phyloP scores from a whole-genome alignment of 2,113 vertebrate genomes.

The Condylura cristata region DNA sequence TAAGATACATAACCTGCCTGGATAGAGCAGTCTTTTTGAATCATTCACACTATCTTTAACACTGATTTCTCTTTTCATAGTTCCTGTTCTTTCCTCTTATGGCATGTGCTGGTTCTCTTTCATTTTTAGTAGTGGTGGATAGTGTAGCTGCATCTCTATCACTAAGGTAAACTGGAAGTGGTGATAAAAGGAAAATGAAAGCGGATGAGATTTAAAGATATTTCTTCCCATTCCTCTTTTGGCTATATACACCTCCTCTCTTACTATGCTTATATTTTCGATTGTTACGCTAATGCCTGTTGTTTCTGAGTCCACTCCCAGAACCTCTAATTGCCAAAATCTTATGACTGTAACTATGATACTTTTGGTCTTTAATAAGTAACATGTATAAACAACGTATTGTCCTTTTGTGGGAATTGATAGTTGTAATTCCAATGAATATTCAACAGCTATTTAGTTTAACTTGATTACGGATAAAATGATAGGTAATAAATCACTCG shows the following conservation, averaged over 20 bases:
- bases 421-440: not conserved
- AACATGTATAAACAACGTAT: not conserved
- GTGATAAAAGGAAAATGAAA: conserved; percentile 42
- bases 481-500: conserved; percentile 3
- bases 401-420: not conserved
- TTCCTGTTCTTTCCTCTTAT: conserved; percentile 1
- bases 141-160: not conserved
- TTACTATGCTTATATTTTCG: conserved; percentile 17
- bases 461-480: conserved; percentile 7
- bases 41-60: not conserved
- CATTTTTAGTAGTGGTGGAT: not conserved
- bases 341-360: not conserved
- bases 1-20: not conserved
- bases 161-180: not conserved
- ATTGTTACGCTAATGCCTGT: not conserved
- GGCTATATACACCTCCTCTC: not conserved
- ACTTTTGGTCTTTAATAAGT: not conserved
- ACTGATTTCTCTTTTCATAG: not conserved
- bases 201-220: not conserved
- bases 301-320: not conserved
- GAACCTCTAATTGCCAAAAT: conserved; percentile 14
- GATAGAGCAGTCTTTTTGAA: not conserved
- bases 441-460: not conserved
- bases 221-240: not conserved
- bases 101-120: not conserved